phyloP scores from a whole-genome alignment of 2,113 vertebrate species.

The Labeo catla region DNA sequence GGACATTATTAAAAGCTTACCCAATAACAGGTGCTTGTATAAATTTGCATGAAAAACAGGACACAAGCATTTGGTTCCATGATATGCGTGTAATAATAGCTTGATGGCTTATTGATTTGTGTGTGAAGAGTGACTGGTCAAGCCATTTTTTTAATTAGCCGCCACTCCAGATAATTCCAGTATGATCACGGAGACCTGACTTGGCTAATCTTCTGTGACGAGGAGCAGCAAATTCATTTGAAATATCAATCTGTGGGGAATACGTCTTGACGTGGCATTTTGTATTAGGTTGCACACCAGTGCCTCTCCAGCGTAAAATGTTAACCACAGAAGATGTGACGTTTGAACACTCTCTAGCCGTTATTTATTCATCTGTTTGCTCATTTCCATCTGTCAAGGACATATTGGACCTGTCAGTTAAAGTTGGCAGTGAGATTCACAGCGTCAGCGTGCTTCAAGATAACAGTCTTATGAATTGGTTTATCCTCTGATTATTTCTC shows the following conservation, averaged over 20 bases:
- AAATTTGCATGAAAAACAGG: slow-evolving; percentile 58
- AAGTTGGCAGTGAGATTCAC: not conserved
- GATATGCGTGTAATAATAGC: slow-evolving; percentile 66
- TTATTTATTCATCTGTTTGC: slow-evolving; percentile 61
- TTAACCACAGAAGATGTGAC: slow-evolving; percentile 52
- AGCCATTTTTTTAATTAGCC: slow-evolving; percentile 66
- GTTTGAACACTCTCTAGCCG: slow-evolving; percentile 53
- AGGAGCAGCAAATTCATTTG: slow-evolving; percentile 78
- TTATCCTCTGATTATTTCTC: slow-evolving; percentile 13
- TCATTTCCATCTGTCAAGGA: slow-evolving; percentile 33
- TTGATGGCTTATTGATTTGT: slow-evolving; percentile 66
- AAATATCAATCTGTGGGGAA: slow-evolving; percentile 67
- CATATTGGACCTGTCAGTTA: slow-evolving; percentile 35
- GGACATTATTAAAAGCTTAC: slow-evolving; percentile 45
- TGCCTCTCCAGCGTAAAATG: slow-evolving; percentile 62
- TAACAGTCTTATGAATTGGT: not conserved
- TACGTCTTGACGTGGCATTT: slow-evolving; percentile 68
- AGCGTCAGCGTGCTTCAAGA: not conserved
- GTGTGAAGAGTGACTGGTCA: slow-evolving; percentile 64
- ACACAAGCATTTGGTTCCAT: slow-evolving; percentile 35
- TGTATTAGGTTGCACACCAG: slow-evolving; percentile 62
- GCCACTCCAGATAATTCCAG: slow-evolving; percentile 64
- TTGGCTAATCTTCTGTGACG: slow-evolving; percentile 62
- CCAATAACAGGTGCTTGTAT: slow-evolving; percentile 50
- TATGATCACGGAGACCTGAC: slow-evolving; percentile 66